Evolutionary conservation across 2,888 invertebrate species (phyloP), one percentile per base, ranked within the genome.

Genomic region (Parthenolecanium corni): DNA sequence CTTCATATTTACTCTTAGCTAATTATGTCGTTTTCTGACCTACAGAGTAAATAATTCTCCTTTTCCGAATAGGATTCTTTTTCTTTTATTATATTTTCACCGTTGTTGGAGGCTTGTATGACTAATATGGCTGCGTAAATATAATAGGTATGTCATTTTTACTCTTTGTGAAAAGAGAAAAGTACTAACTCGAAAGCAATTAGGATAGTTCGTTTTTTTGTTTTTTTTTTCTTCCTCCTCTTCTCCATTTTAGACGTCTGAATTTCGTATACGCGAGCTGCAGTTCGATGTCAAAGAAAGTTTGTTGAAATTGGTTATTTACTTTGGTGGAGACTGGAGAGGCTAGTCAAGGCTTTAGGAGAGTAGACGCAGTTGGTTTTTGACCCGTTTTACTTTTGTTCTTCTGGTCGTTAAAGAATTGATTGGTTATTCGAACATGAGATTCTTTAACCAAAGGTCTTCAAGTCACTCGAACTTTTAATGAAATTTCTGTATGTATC

Each of bases 101-200:
- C 31, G 31, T 31, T 31, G 31, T 31, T 31, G 31, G 31, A n/a
- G n/a, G 44, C 14, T 16, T 42, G 18, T 42, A 42, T 42, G 44
- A 42, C 44, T 42, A 42, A 42, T 42, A 42, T 42, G 16, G 44
- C 44, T 42, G n/a, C 44, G 44, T 42, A 42, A 42, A 42, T 42
- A 42, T 42, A 42, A 42, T 42, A 42, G 44, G 16, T 9, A 42
- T 16, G 44, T 42, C 16, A 42, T 42, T 42, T 42, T 42, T 18
- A 42, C 31, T 31, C 31, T 31, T 4, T 31, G 31, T 31, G 31
- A 42, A 42, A 18, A 14, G 44, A 42, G 44, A 42, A 42, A 42
- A 42, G 44, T 42, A 31, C 31, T 31, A 31, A 31, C 31, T 31
- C 31, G 31, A 6, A 31, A 31, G 31, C 31, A 42, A 42, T 14